phyloP scores from a whole-genome alignment of 2,797 vertebrate genomes.

The Petrocephalus sullivani region DNA sequence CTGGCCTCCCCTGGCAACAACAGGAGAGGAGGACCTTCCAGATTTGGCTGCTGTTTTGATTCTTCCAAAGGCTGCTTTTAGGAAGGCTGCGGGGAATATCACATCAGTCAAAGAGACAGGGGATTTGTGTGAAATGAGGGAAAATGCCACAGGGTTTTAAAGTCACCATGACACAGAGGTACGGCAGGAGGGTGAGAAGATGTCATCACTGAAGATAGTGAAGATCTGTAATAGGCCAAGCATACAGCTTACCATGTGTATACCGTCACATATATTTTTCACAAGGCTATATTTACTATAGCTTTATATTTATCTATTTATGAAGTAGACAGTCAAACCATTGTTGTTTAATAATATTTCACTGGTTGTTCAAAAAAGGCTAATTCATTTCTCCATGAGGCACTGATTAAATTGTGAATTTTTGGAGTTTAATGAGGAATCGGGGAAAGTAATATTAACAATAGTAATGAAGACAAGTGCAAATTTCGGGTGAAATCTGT shows the following conservation, averaged over 20 bases:
- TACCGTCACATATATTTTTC: neutral
- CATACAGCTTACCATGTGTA: neutral
- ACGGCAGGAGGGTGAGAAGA: neutral
- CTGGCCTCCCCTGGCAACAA: constrained; percentile 6
- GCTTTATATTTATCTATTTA: neutral
- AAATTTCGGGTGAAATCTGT: neutral
- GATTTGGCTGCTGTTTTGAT: constrained; percentile 19
- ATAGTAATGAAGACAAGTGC: neutral
- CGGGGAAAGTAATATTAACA: neutral
- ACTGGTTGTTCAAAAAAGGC: neutral
- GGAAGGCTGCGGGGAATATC: constrained; percentile 22
- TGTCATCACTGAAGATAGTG: neutral
- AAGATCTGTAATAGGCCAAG: neutral
- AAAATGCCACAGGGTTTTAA: neutral
- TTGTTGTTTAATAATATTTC: neutral
- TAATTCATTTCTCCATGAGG: neutral
- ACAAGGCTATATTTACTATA: neutral
- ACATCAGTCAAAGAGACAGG: constrained; percentile 14
- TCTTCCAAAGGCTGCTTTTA: constrained; percentile 9
- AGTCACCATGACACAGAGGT: neutral
- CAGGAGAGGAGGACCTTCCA: constrained; percentile 12
- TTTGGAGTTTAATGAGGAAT: neutral
- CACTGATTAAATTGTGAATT: neutral
- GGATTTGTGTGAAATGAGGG: neutral
- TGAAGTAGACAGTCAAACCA: neutral